Base-by-base conservation (phyloP, 2,797 vertebrate genomes). In the Buphagus erythrorhynchus region DNA sequence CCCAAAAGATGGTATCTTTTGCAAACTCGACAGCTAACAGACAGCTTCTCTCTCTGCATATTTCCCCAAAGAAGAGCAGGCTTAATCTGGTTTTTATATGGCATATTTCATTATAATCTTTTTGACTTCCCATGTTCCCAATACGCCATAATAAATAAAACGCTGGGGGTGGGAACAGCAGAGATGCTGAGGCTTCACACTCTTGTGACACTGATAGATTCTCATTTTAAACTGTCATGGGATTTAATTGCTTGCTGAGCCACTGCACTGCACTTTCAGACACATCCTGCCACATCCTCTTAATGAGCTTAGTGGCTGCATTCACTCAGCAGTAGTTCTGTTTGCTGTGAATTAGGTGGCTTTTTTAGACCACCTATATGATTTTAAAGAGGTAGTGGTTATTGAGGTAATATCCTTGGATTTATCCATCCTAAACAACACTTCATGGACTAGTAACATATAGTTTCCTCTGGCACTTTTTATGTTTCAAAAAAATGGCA, bases 1-100 rank as follows among this genome's bases (percentile, higher is more conserved):
- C 97, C 97, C 95, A 95, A 97, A 98, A 98, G 98, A 98, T 98
- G 97, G 97, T 98, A 98, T 98, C 98, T 98, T 96, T 97, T 97
- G 97, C 98, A 98, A 98, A 98, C 98, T 98, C 97, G 97, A 98
- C 98, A 98, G 98, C 97, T 98, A 98, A 97, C 97, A 97, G 98
- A 98, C 98, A 98, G 97, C 97, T 98, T 97, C 96, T 97, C 96
- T 98, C 97, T 97, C 97, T 97, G 96, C 97, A 91, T 98, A 98
- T 98, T 98, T 98, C 98, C 98, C 98, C 96, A 97, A 98, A 98
- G 98, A 98, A 98, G 98, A 97, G 95, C 97, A 96, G 96, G 96
- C 97, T 98, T 98, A 98, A 98, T 98, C 97, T 98, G 97, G 88
- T 97, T 98, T 97, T 95, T 96, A 96, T 98, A 94, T 96, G 96